Percentiles rank a stretch among this genome's conserved stretches.
phyloP scores from a whole-genome alignment of 2,113 vertebrate genomes.

The Miniopterus natalensis region DNA sequence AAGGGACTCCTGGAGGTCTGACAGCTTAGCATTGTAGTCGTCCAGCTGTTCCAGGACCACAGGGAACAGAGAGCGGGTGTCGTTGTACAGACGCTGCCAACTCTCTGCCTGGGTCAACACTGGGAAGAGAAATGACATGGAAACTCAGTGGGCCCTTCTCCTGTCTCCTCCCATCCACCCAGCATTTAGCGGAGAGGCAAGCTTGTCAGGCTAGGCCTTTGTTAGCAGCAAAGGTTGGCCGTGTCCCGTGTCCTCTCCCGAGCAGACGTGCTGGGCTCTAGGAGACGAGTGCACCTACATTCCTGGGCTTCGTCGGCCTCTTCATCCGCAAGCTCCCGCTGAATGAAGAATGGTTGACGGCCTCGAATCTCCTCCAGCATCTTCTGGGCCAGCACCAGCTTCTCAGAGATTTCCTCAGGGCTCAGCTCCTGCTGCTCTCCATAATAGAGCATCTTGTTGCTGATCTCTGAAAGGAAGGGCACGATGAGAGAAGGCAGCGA shows the following conservation, averaged over 20 bases:
- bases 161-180: not conserved
- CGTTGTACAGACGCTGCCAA: conserved; percentile 91
- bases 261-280: not conserved
- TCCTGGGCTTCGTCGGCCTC: conserved; percentile 91
- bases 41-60: conserved; percentile 90
- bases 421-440: conserved; percentile 91
- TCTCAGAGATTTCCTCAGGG: conserved; percentile 89
- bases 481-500: not conserved
- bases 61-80: conserved; percentile 89
- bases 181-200: not conserved
- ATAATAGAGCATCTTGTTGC: conserved; percentile 93
- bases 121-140: conserved; percentile 72
- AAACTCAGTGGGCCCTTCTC: not conserved
- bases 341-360: conserved; percentile 89
- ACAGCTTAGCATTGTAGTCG: conserved; percentile 89
- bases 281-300: conserved; percentile 85
- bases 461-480: conserved; percentile 90
- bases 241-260: not conserved
- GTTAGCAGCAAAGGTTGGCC: not conserved
- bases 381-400: conserved; percentile 86
- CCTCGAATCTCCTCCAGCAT: conserved; percentile 91
- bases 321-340: conserved; percentile 88
- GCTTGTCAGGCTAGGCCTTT: not conserved
- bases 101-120: conserved; percentile 90
- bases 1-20: conserved; percentile 89